These are phyloP conservation scores for Threskiornis aethiopicus DNA, from an alignment of 2,797 vertebrate genomes.

Conservation along the genomic window DNA sequence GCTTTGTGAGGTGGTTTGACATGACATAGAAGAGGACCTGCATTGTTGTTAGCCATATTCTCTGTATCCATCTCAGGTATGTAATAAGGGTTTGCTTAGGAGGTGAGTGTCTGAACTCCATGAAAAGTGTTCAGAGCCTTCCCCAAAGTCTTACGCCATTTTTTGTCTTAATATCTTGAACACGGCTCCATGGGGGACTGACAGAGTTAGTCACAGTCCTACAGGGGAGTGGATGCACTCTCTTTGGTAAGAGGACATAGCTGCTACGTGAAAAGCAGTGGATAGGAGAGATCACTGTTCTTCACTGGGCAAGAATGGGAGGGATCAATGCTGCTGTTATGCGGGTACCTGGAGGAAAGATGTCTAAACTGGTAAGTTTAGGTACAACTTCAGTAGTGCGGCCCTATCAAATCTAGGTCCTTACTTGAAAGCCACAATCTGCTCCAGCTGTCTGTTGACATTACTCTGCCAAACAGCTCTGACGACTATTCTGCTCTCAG, in stretches of 20 bases:
- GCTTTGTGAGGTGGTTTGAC: not conserved
- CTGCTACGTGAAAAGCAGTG: not conserved
- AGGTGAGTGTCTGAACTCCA: not conserved
- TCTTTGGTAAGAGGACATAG: not conserved
- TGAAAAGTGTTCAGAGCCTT: not conserved
- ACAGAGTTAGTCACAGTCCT: not conserved
- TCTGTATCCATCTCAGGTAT: not conserved
- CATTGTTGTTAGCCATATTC: not conserved
- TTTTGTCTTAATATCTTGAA: not conserved
- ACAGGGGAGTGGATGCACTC: not conserved
- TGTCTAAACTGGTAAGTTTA: not conserved
- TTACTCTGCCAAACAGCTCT: not conserved
- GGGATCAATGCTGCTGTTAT: not conserved
- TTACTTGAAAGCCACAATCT: not conserved
- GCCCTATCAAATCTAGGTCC: not conserved
- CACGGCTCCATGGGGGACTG: not conserved
- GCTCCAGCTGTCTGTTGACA: not conserved
- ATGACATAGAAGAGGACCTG: not conserved
- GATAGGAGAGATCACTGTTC: not conserved
- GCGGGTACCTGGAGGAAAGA: not conserved
- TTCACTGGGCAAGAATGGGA: not conserved
- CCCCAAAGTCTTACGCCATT: not conserved
- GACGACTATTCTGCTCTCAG: not conserved
- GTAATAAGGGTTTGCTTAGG: not conserved
- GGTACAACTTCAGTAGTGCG: not conserved